These are phyloP conservation scores for Tipula unca DNA, from an alignment of 2,888 invertebrate genomes.

Conservation along the genomic window DNA sequence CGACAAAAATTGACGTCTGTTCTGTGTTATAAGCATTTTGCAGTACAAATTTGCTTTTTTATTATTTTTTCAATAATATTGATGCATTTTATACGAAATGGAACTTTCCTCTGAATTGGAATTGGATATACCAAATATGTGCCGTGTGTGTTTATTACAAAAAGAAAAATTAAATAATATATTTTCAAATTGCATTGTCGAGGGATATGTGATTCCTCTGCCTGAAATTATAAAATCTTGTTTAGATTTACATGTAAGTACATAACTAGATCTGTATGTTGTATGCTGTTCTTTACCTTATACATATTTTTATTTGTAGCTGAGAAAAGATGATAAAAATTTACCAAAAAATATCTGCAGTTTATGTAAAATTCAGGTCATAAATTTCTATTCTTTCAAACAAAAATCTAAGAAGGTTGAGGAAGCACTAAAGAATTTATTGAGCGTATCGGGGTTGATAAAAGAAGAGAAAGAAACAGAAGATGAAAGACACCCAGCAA, in stretches of 20 bases:
- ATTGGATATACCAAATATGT: constrained; percentile 24
- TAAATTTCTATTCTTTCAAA: constrained; percentile 24
- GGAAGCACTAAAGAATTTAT: constrained; percentile 9
- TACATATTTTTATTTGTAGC: constrained; percentile 22
- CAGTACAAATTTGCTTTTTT: neutral
- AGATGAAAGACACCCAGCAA: neutral
- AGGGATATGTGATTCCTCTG: constrained; percentile 24
- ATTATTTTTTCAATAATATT: neutral
- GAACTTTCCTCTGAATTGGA: constrained; percentile 22
- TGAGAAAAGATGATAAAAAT: constrained; percentile 20
- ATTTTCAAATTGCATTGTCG: constrained; percentile 24
- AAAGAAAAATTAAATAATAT: constrained; percentile 23
- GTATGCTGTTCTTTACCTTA: neutral
- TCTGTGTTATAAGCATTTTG: neutral
- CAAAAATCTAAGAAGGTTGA: constrained; percentile 24
- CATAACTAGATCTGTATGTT: neutral
- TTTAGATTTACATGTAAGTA: constrained; percentile 24
- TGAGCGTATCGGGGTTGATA: neutral
- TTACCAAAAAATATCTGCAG: constrained; percentile 25
- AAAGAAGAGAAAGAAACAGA: neutral
- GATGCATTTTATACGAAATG: neutral
- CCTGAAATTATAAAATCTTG: constrained; percentile 24
- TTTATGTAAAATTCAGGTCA: constrained; percentile 24
- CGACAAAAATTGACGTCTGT: neutral
- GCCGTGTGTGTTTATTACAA: constrained; percentile 25